These are phyloP conservation scores for Anthopleura sola DNA, from an alignment of 64 coral and sea anemone species.

Conservation along the genomic window DNA sequence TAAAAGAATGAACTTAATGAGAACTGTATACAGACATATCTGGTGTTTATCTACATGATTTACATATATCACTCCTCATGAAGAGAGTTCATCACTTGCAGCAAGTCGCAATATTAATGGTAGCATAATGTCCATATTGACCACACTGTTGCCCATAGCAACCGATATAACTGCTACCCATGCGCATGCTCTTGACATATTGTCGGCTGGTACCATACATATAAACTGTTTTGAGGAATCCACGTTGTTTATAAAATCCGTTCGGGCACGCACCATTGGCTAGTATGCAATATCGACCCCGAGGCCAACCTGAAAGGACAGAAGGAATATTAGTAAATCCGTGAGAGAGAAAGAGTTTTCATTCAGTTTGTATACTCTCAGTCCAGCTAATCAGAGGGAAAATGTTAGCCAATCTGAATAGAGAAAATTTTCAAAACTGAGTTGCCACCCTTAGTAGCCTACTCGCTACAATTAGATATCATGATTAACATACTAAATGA, in stretches of 20 bases:
- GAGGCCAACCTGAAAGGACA: constrained; percentile 53
- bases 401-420: no score
- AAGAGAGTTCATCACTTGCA: constrained; percentile 51
- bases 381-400: no score
- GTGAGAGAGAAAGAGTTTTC: not conserved
- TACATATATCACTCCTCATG: no score
- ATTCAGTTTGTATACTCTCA: no score
- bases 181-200: constrained; percentile 43
- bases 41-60: no score
- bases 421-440: no score
- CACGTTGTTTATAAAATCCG: constrained; percentile 55
- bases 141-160: constrained; percentile 76
- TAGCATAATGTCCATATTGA: constrained; percentile 67
- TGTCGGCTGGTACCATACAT: constrained; percentile 36
- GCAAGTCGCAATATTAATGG: constrained; percentile 71
- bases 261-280: constrained; percentile 60
- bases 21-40: no score
- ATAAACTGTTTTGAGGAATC: constrained; percentile 58
- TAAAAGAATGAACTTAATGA: no score
- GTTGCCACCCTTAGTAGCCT: no score
- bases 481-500: no score
- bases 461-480: no score
- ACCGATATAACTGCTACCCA: constrained; percentile 86
- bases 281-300: constrained; percentile 69
- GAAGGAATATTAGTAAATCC: not conserved